Evolutionary conservation across 2,797 vertebrate genomes (phyloP).

Genomic region (Ammospiza maritima): DNA sequence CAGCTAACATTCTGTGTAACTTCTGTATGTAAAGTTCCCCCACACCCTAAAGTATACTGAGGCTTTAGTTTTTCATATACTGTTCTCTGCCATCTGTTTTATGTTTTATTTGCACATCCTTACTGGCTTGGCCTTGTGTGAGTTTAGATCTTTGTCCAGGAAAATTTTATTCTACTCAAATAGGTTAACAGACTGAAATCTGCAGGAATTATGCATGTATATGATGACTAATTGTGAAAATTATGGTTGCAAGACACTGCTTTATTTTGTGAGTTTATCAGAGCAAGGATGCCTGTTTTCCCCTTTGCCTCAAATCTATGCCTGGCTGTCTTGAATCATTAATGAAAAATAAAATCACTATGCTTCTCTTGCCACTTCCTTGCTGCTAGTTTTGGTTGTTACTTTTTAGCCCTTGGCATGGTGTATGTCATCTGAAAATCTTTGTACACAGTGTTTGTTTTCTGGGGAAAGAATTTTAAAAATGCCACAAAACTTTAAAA

Average conservation of each 20-base stretch:
- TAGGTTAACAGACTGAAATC: neutral
- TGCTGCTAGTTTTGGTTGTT: neutral
- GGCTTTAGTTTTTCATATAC: neutral
- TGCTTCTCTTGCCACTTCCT: neutral
- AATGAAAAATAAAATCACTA: neutral
- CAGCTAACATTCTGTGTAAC: neutral
- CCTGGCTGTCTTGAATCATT: neutral
- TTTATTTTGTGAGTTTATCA: neutral
- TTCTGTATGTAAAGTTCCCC: neutral
- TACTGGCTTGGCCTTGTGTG: neutral
- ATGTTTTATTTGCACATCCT: neutral
- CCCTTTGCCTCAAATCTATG: neutral
- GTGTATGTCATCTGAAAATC: neutral
- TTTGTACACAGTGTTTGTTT: neutral
- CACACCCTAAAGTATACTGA: neutral
- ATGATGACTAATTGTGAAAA: neutral
- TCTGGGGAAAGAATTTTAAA: slow-evolving; percentile 2
- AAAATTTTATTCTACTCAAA: neutral
- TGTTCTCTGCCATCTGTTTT: neutral
- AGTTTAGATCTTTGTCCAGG: neutral
- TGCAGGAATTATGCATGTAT: neutral
- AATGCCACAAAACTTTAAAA: neutral
- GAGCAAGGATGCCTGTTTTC: neutral
- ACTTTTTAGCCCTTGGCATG: neutral
- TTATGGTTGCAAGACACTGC: neutral